Percentiles rank a stretch among this genome's conserved stretches.
Conservation (phyloP, 2,113 vertebrate genomes). For the Pterocles burchelli region DNA sequence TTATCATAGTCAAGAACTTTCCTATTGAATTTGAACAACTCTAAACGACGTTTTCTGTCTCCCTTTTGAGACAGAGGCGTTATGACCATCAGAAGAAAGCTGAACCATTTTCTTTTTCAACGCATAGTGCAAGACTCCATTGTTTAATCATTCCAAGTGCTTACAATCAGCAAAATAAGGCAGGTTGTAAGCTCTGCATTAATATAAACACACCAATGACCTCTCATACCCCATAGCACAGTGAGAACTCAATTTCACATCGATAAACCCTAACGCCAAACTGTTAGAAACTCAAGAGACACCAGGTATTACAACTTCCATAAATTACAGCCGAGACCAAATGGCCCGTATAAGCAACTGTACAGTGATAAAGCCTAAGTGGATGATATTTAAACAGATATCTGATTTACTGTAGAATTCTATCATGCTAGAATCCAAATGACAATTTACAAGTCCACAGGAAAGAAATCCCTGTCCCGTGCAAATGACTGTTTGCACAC, state of each 20-base stretch:
- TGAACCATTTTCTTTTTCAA: neutral
- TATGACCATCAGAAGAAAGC: neutral
- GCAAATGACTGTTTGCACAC: neutral
- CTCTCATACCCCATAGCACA: conserved; percentile 27
- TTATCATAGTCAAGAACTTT: neutral
- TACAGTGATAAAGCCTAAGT: conserved; percentile 63
- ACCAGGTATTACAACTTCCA: conserved; percentile 44
- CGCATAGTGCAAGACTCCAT: neutral
- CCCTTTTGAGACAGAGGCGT: neutral
- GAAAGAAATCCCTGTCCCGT: neutral
- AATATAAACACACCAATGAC: conserved; percentile 17
- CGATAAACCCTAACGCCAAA: conserved; percentile 52
- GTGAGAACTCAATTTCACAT: conserved; percentile 52
- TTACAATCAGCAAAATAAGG: neutral
- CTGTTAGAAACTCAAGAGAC: conserved; percentile 40
- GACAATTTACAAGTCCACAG: conserved; percentile 31
- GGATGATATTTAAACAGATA: conserved; percentile 62
- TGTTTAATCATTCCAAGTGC: neutral
- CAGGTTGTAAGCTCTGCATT: conserved; percentile 26
- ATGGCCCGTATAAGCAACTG: conserved; percentile 57
- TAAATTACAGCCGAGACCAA: conserved; percentile 50
- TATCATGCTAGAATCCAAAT: conserved; percentile 28
- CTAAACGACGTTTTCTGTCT: neutral
- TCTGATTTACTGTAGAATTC: conserved; percentile 40
- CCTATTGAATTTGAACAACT: neutral